Evolutionary conservation across 2,113 vertebrate genomes (phyloP).

Genomic region (Turdus rufiventris): DNA sequence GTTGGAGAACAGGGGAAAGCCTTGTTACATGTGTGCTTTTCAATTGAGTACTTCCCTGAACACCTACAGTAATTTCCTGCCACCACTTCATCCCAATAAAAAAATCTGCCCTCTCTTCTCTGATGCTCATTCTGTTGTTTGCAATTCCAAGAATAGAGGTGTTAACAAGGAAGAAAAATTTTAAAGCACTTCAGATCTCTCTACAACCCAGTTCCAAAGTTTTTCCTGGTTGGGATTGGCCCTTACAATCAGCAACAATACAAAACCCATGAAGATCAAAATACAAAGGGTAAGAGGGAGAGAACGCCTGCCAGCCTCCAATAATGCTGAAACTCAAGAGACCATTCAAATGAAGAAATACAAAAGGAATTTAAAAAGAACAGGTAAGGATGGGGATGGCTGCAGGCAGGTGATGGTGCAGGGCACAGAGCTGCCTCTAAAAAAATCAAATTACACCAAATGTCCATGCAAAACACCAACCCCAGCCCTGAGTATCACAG

Average conservation of each 20-base stretch:
- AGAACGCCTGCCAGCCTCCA: background rate
- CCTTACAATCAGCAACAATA: background rate
- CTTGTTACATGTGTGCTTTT: background rate
- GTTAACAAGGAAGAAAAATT: background rate
- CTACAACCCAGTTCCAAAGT: background rate
- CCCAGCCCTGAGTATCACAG: background rate
- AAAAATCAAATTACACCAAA: background rate
- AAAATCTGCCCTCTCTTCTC: background rate
- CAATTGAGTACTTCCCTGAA: background rate
- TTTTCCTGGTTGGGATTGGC: background rate
- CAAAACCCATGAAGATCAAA: background rate
- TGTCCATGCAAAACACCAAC: background rate
- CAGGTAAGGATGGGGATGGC: background rate
- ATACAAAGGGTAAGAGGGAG: background rate
- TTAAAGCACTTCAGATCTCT: background rate
- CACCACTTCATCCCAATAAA: background rate
- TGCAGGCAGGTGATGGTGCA: background rate
- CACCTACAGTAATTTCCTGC: background rate
- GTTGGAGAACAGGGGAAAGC: background rate
- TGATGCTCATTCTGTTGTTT: background rate
- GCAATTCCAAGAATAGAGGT: background rate
- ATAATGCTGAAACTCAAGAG: background rate
- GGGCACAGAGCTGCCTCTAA: background rate
- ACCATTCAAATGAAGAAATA: background rate
- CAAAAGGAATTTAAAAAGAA: background rate